Evolutionary conservation across 2,888 invertebrate genomes (phyloP).

Genomic region (Holacanthella duospinosa): DNA sequence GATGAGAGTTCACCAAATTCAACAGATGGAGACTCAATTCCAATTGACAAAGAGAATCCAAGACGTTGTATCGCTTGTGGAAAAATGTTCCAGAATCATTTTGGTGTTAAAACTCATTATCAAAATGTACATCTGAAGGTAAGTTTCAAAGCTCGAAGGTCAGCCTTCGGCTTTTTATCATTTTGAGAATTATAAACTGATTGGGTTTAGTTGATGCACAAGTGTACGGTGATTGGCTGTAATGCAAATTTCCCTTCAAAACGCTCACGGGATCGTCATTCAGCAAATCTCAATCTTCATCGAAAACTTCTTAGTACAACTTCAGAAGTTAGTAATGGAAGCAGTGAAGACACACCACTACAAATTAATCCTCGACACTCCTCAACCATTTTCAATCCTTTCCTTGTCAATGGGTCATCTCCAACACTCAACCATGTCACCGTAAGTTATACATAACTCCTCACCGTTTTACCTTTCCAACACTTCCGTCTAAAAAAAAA

Average conservation of each 20-base stretch:
- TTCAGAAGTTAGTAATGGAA: conserved; percentile 20
- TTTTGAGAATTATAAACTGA: neutral
- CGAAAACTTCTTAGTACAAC: conserved; percentile 63
- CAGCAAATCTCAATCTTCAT: conserved; percentile 81
- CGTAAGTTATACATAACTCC: too few species aligned
- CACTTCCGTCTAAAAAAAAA: neutral
- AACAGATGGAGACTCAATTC: conserved; percentile 53
- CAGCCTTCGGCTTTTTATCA: too few species aligned
- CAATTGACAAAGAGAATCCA: conserved; percentile 84
- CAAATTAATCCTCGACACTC: conserved; percentile 3
- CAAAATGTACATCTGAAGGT: conserved; percentile 84
- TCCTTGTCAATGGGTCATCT: conserved; percentile 30
- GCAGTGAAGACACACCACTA: conserved; percentile 11
- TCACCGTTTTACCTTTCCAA: neutral
- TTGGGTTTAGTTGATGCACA: conserved; percentile 62
- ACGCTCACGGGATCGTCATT: conserved; percentile 81
- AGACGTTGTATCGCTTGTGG: conserved; percentile 83
- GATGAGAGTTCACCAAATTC: conserved; percentile 11
- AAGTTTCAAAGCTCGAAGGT: conserved; percentile 14
- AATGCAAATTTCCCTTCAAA: conserved; percentile 90
- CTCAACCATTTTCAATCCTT: conserved; percentile 32
- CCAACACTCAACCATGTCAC: neutral
- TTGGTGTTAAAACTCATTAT: conserved; percentile 86
- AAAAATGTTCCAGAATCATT: conserved; percentile 85
- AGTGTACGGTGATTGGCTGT: conserved; percentile 88